Evolutionary conservation across 2,113 vertebrate species (phyloP).

Genomic region (Lophotis ruficrista): DNA sequence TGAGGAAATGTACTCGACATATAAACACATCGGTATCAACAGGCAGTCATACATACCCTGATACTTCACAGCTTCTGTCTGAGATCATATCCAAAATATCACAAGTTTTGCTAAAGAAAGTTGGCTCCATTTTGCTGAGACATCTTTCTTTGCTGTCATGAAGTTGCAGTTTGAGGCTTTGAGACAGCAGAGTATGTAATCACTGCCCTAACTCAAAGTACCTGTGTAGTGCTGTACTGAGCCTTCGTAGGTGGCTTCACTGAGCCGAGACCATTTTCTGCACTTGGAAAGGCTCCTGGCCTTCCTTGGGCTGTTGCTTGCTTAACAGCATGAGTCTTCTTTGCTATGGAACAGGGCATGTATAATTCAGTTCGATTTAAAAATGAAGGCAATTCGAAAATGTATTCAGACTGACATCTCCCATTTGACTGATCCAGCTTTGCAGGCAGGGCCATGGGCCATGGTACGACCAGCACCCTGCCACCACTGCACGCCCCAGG

Average conservation of each 20-base stretch:
- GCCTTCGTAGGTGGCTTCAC: neutral
- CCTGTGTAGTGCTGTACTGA: neutral
- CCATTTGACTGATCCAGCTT: neutral
- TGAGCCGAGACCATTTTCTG: neutral
- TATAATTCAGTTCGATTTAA: neutral
- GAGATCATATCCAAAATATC: neutral
- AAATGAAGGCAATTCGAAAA: neutral
- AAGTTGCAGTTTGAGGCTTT: neutral
- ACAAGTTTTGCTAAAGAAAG: neutral
- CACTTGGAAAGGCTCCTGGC: neutral
- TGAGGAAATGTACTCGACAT: neutral
- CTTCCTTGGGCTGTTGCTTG: neutral
- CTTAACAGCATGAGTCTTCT: neutral
- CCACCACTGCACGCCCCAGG: accelerated
- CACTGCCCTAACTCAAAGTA: neutral
- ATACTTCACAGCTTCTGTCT: neutral
- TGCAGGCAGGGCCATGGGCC: neutral
- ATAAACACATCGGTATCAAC: neutral
- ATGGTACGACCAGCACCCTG: accelerated
- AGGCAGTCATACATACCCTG: neutral
- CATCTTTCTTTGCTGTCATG: neutral
- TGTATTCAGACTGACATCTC: neutral
- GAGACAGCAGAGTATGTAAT: neutral
- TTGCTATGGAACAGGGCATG: neutral
- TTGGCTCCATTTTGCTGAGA: neutral